These are phyloP conservation scores for Nephrotoma appendiculata DNA, from an alignment of 2,888 invertebrate species.

Conservation along the genomic window DNA sequence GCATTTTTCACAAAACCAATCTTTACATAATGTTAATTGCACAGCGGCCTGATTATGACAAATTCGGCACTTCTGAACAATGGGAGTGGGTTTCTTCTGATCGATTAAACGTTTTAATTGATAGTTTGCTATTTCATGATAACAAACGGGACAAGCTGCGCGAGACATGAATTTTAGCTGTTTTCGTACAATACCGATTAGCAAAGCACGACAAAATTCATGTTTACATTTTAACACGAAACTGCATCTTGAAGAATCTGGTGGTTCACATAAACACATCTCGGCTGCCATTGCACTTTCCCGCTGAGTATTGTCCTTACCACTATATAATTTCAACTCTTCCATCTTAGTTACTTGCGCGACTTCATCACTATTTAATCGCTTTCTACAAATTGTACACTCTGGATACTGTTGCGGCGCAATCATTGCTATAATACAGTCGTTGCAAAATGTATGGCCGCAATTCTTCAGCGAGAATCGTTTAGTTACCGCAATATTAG, in stretches of 20 bases:
- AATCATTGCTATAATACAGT: not conserved
- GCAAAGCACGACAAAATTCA: not conserved
- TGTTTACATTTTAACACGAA: not conserved
- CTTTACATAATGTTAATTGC: not conserved
- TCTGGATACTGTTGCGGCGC: not conserved
- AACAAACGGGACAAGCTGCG: not conserved
- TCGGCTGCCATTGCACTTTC: not conserved
- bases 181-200: not conserved
- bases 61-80: not conserved
- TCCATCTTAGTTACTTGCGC: not conserved
- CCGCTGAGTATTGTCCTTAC: not conserved
- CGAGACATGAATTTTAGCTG: not conserved
- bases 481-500: not conserved
- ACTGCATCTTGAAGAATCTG: not conserved
- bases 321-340: not conserved
- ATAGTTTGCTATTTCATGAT: too few relatives aligned
- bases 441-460: not conserved
- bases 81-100: not conserved
- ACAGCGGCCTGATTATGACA: not conserved
- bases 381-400: not conserved
- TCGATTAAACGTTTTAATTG: not conserved
- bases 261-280: not conserved
- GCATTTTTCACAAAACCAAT: not conserved
- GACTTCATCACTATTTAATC: not conserved
- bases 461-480: not conserved